These are phyloP conservation scores for Pipistrellus pygmaeus DNA, from an alignment of 2,797 vertebrate species.

Conservation along the genomic window DNA sequence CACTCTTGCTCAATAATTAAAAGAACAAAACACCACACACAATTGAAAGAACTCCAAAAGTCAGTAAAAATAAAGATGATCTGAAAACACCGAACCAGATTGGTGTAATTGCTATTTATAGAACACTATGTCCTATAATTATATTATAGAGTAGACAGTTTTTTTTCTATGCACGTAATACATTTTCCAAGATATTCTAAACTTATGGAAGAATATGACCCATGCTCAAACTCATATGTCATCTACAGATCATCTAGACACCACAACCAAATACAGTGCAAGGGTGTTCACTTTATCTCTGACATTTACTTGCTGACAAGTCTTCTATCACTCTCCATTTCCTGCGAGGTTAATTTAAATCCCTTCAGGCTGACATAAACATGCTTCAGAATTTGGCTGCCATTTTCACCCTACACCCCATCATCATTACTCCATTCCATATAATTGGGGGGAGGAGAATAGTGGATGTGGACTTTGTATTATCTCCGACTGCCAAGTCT, in stretches of 20 bases:
- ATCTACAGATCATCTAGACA: neutral
- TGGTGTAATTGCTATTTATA: neutral
- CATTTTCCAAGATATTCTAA: neutral
- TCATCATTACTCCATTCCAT: neutral
- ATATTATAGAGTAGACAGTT: neutral
- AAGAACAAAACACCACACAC: neutral
- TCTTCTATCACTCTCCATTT: neutral
- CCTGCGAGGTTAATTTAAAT: neutral
- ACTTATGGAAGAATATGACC: neutral
- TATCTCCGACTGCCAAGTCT: neutral
- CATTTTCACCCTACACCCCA: neutral
- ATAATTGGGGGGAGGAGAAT: neutral
- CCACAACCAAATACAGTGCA: neutral
- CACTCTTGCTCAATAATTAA: neutral
- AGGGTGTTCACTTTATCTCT: neutral
- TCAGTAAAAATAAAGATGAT: constrained; percentile 21
- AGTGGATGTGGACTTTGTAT: neutral
- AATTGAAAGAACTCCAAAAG: neutral
- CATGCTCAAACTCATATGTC: neutral
- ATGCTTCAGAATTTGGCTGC: neutral
- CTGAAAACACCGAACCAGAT: neutral
- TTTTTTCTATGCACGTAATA: neutral
- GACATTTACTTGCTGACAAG: neutral
- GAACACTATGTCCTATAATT: neutral
- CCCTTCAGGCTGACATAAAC: neutral